Evolutionary conservation across 2,888 invertebrate genomes (phyloP), one percentile per base, ranked within the genome.

Genomic region (Philopedon plagiatum): DNA sequence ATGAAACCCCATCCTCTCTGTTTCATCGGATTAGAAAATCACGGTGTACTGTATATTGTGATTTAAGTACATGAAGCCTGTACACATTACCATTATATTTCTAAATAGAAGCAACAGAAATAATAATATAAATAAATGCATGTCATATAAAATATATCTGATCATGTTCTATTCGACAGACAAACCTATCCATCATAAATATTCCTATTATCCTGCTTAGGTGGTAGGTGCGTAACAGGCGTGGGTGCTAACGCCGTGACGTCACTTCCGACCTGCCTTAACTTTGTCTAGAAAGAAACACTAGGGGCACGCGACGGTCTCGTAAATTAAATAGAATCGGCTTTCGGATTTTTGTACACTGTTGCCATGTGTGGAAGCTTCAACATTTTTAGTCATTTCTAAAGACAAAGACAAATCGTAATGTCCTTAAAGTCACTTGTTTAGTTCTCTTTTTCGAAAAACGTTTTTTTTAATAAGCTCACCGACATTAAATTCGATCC

Each of bases 221-320:
- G n/a, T n/a, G n/a, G n/a, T 76, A 75, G 75, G 71, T 75, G 78
- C 81, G 78, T 78, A 76, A 66, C 64, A 76, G 69, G 73, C 74
- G 64, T 71, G 68, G 71, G 75, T 68, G 71, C 74, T 51, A 34
- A 63, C 26, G 32, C 15, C 19, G 29, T 78, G 79, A 82, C 81
- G 81, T 81, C 82, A 81, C 76, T 80, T 81, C 82, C 81, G 82
- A 83, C 83, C 83, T 83, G 81, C 83, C 83, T 81, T 80, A 83
- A 83, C 79, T 75, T 76, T 61, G 64, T 68, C 62, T 62, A 34
- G 51, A 34, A 15, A 21, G 60, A 49, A 63, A 51, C 51, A 23
- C 54, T 64, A 64, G 63, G 63, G 63, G n/a, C 63, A 64, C 63
- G 63, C 63, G 63, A 54, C 63, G 8, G 32, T 49, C 23, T 37